Evolutionary conservation across 2,113 vertebrate species (phyloP).

Genomic region (Heterotilapia buettikoferi): DNA sequence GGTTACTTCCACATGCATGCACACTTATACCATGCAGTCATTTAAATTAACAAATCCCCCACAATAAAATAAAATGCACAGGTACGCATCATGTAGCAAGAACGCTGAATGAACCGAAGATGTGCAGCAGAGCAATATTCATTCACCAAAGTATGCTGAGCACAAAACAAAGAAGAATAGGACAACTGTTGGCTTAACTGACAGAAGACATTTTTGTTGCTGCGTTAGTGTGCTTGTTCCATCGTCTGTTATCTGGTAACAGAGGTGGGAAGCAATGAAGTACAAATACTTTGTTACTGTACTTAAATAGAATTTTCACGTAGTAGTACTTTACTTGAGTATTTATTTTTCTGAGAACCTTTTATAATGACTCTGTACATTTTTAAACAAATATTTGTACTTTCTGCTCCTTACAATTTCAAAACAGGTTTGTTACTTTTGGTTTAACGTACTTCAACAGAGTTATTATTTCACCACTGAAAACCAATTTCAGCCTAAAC

Average conservation of each 20-base stretch:
- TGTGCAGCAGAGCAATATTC: not conserved
- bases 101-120: not conserved
- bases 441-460: not conserved
- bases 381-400: not conserved
- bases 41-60: constrained; percentile 13
- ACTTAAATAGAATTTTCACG: not conserved
- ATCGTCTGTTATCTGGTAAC: not conserved
- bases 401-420: not conserved
- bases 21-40: not conserved
- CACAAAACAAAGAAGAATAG: not conserved
- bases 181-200: not conserved
- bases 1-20: not conserved
- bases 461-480: not conserved
- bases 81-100: not conserved
- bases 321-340: not conserved
- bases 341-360: not conserved
- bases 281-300: not conserved
- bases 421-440: not conserved
- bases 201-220: not conserved
- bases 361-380: not conserved
- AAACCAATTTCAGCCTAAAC: not conserved
- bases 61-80: not conserved
- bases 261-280: not conserved
- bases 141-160: not conserved
- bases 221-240: not conserved